Evolutionary conservation across 1,140 invertebrate species (phyloP), one percentile per base, ranked within the genome.

Genomic region (Cyphomyrmex costatus): DNA sequence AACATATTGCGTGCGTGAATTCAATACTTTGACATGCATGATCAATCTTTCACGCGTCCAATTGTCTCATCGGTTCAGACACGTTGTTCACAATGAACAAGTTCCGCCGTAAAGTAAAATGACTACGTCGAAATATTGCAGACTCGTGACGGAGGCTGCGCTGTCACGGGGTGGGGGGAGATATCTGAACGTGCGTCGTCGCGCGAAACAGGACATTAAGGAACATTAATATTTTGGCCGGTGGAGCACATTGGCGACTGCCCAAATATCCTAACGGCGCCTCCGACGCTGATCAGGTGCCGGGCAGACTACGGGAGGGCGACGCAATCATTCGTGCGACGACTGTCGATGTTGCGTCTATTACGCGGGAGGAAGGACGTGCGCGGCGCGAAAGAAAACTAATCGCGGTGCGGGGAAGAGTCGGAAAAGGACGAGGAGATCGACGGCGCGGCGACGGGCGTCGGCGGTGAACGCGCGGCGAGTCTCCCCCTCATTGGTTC

Each of bases 401-500:
- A 49, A 46, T 21, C 58, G 51, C 36, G 53, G 21, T 19, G 42
- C 51, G 33, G 46, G 46, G 76, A 85, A 73, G 63, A 61, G 58
- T 60, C 58, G 82, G 49, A 70, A 85, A 86, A 86, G 80, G 65
- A 85, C 49, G 68, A 86, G 3, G 85, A 71, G 36, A 58, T 60
- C 56, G 76, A 21, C 36, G 36, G 36, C 51, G 21, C n/a, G 56
- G 53, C 61, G 76, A 68, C 19, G 65, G 65, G 33, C n/a, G 49
- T 70, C 63, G 88, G 58, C 36, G 51, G 56, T 58, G 61, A 80
- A 14, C 46, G 46, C 46, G 51, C 51, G 61, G 60, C 78, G 70
- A 88, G 71, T 80, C 68, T 76, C 51, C 86, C 89, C 86, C 78
- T 91, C 88, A 93, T 93, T 93, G 92, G 90, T 94, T 93, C 93